Conservation (phyloP, 2,888 invertebrate genomes). For the Laspeyria flexula region DNA sequence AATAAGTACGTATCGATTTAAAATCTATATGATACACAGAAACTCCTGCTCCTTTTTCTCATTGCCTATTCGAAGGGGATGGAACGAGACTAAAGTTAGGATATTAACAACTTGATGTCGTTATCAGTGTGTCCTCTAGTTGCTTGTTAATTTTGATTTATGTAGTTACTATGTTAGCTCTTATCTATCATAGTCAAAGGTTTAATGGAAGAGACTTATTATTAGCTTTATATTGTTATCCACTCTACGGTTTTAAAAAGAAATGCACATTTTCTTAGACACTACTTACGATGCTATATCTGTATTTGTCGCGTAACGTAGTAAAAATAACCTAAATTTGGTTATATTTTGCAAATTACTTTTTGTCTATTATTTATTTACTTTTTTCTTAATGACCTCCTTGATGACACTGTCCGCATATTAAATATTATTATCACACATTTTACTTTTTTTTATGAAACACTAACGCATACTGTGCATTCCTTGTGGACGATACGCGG, state of each 20-base stretch:
- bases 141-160: conserved; percentile 14
- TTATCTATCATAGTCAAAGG: background rate
- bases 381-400: background rate
- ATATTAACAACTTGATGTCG: conserved; percentile 12
- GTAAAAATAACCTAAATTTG: no score
- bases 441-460: conserved; percentile 44
- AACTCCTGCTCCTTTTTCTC: no score
- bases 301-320: no score
- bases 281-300: no score
- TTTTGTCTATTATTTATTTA: background rate
- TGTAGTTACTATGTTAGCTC: background rate
- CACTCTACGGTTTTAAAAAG: no score
- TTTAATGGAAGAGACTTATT: background rate
- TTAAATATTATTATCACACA: conserved; percentile 17
- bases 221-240: no score
- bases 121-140: conserved; percentile 40
- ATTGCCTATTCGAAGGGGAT: no score
- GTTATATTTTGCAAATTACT: background rate
- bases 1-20: no score
- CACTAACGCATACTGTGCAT: conserved; percentile 73
- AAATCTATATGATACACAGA: no score
- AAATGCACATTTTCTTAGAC: no score
- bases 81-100: background rate
- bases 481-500: conserved; percentile 66
- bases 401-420: conserved; percentile 3